These are phyloP conservation scores for Oncorhynchus kisutch DNA, from an alignment of 2,113 vertebrate species.

Conservation along the genomic window DNA sequence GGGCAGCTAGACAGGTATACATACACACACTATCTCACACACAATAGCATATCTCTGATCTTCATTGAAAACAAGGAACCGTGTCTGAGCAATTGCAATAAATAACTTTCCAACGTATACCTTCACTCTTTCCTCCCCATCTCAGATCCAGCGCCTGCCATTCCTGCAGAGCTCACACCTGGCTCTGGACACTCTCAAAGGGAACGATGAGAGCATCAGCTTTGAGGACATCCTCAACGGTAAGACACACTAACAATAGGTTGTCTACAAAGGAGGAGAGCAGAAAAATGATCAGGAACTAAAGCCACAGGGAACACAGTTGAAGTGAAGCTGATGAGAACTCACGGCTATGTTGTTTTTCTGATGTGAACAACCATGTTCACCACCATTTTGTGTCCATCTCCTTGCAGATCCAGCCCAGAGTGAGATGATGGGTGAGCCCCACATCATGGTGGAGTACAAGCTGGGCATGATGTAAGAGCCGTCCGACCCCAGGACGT, in stretches of 20 bases:
- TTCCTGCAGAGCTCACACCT: conserved; percentile 92
- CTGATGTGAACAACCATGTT: neutral
- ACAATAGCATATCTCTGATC: neutral
- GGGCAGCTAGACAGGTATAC: conserved; percentile 85
- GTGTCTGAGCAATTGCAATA: no score
- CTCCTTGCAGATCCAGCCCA: conserved; percentile 83
- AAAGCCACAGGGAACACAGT: neutral
- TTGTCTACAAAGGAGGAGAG: neutral
- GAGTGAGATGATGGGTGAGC: conserved; percentile 92
- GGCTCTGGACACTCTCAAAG: conserved; percentile 87
- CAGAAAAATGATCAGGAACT: neutral
- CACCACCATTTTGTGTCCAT: conserved; percentile 18
- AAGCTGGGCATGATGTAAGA: conserved; percentile 86
- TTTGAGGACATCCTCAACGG: conserved; percentile 96
- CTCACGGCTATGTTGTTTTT: neutral
- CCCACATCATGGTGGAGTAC: conserved; percentile 92
- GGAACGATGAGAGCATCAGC: conserved; percentile 83
- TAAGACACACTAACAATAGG: conserved; percentile 52
- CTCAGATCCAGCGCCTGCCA: conserved; percentile 89
- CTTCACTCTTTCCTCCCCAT: no score
- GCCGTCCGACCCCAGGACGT: neutral
- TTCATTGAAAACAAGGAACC: neutral
- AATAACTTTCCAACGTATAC: neutral
- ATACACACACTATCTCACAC: neutral
- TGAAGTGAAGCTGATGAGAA: neutral